Base-by-base conservation (phyloP, 2,797 vertebrate species). In the Poeciliopsis paucimaculata region DNA sequence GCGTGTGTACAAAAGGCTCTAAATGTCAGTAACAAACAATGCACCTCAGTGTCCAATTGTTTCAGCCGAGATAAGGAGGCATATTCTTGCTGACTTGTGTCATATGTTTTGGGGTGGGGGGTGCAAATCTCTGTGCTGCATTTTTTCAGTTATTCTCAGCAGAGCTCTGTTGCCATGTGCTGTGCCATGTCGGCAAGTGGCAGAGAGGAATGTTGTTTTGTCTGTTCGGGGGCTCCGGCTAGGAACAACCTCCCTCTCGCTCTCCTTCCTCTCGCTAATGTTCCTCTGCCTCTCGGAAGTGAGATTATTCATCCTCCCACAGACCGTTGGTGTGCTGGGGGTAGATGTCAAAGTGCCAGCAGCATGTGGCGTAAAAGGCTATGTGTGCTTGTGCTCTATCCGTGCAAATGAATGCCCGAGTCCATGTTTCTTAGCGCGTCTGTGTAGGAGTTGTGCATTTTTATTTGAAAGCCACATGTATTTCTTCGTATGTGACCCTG, bases 261-360 rank as follows among this genome's bases (percentile, higher is more conserved):
- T 72, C 87, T 79, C 78, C 77, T 86, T 84, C 77, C 88, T 83
- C 78, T 46, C 57, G 70, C 86, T 83, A 81, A 84, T 80, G 66
- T 75, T 90, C 82, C 89, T 83, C 80, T 83, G 78, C 87, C 87
- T 84, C 86, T 83, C 90, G 84, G 91, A 93, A 92, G 92, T 82
- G 82, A 87, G 90, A 94, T 94, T 94, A 94, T 95, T 95, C 92
- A 88, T 94, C 92, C 93, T 93, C 91, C 93, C 92, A 94, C 93
- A 90, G 93, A 88, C 79, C 83, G 78, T 82, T 85, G 87, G 87
- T 76, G 86, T 86, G 91, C 85, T 87, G 87, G 90, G 92, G 93
- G 92, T 90, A 82, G 88, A 91, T 92, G 92, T 94, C 91, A 93
- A 84, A 90, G 87, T 91, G 92, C 91, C 94, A 92, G 88, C 82